phyloP scores from a whole-genome alignment of 2,888 invertebrate species.

The Eurytoma californica region DNA sequence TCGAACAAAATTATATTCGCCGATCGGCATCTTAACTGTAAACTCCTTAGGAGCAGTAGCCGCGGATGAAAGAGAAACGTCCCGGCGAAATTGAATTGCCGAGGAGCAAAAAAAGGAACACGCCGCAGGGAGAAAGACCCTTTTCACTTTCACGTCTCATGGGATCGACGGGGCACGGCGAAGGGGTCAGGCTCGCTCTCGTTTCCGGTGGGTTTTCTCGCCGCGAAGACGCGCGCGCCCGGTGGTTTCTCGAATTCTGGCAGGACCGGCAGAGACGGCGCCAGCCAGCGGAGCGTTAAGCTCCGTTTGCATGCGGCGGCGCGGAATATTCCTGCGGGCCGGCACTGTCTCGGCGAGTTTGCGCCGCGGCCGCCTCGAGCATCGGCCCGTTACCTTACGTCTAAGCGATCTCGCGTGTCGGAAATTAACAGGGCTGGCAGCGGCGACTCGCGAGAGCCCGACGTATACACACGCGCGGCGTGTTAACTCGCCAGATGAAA shows the following conservation, averaged over 20 bases:
- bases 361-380: slow-evolving; percentile 17
- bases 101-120: neutral
- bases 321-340: too few relatives aligned
- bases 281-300: slow-evolving; percentile 27
- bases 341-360: too few relatives aligned
- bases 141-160: slow-evolving; percentile 18
- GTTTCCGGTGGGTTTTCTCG: neutral
- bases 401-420: slow-evolving; percentile 50
- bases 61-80: too few relatives aligned
- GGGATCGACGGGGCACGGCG: neutral
- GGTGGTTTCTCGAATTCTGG: slow-evolving; percentile 31
- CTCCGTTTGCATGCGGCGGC: too few relatives aligned
- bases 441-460: slow-evolving; percentile 1
- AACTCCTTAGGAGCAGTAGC: too few relatives aligned
- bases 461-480: slow-evolving; percentile 9
- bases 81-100: slow-evolving; percentile 4
- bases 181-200: neutral
- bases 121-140: neutral
- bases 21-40: too few relatives aligned
- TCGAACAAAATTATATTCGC: too few relatives aligned
- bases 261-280: neutral
- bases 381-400: slow-evolving; percentile 42
- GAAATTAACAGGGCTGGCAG: slow-evolving; percentile 47
- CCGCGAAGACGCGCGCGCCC: slow-evolving; percentile 6
- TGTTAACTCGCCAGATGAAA: slow-evolving; percentile 47